Base-by-base conservation (phyloP, 64 coral and sea anemone species). In the Actinia equina region DNA sequence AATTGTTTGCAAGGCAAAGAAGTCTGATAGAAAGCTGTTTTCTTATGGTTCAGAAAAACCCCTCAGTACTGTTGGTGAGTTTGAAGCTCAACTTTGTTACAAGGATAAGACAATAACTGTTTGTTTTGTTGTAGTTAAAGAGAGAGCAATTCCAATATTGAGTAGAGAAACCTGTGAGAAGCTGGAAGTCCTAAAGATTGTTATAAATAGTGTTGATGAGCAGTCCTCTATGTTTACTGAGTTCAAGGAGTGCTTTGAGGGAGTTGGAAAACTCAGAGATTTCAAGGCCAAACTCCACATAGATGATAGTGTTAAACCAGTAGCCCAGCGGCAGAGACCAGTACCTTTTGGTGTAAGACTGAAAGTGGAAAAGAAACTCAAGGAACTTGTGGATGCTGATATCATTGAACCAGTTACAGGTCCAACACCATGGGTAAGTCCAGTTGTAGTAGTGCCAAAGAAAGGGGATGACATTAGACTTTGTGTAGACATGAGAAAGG, bases 221-320 rank as follows among this genome's bases (percentile, higher is more conserved):
- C 49, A 88, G 44, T 22, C 77, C 19, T 54, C 52, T 54, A 58
- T 60, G 20, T 61, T 81, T 59, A 53, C 58, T 13, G 77, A 88
- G 51, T 88, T 78, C 87, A 88, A 88, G n/a, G 71, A 69, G 55
- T 59, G 76, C 59, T 88, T 88, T 41, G 54, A 56, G 51, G 87
- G 86, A 5, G 42, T 79, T 64, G 86, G 86, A 59, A 88, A 88
- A 17, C 27, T 88, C 5, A 88, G 77, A 51, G 71, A 88, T 43
- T 88, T 79, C 44, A 42, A 53, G 30, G 17, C 76, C 52, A 54
- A 78, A 19, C 46, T 88, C 22, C 86, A 42, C 27, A 41, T 88
- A 52, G 74, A 88, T 37, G 11, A 59, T 45, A 61, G 16, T 37
- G 76, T 88, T 19, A 80, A 61, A 56, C 87, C 87, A 81, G 51